Base-by-base conservation (phyloP, 2,797 vertebrate genomes). In the Heterohyrax brucei region DNA sequence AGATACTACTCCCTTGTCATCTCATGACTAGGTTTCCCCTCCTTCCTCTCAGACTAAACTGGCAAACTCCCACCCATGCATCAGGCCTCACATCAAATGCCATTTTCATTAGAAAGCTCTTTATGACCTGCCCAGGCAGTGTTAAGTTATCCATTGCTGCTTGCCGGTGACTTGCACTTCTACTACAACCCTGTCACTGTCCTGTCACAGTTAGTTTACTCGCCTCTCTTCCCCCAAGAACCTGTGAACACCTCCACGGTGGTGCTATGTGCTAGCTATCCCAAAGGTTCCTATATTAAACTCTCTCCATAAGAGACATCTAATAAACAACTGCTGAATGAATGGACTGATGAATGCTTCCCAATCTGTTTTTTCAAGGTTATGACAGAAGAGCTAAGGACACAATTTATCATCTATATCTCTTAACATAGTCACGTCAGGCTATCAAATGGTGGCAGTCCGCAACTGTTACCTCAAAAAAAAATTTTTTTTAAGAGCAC, bases 291-390 rank as follows among this genome's bases (percentile, higher is more conserved):
- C 73, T 39, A 66, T 1, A 1, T 10, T 22, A 59, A 80, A 72
- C 77, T 46, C 44, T 79, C 88, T 75, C 44, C 12, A 12, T 26
- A 12, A 61, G 2, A 1, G 30, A 73, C 61, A 89, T 61, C 78
- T 86, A 78, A 78, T 78, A 81, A 80, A 75, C 50, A 78, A 26
- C 33, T 3, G 2, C 10, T 33, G 78, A 89, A 33, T 13, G 22
- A 66, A 82, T 39, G 68, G 28, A 87, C 66, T 24, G 46, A 89
- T 13, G 48, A 89, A 61, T 24, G 66, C 73, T 79, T 30, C 70
- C 87, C 62, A 87, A 66, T 1, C 48, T 80, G 46, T 92, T 7
- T 89, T 92, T 82, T 88, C 64, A 84, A 86, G n/a, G 33, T 10
- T 85, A 76, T 78, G 64, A 89, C 7, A 68, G 59, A 91, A 91